Conservation (phyloP, 2,113 vertebrate species). For the Cinclus mexicanus region DNA sequence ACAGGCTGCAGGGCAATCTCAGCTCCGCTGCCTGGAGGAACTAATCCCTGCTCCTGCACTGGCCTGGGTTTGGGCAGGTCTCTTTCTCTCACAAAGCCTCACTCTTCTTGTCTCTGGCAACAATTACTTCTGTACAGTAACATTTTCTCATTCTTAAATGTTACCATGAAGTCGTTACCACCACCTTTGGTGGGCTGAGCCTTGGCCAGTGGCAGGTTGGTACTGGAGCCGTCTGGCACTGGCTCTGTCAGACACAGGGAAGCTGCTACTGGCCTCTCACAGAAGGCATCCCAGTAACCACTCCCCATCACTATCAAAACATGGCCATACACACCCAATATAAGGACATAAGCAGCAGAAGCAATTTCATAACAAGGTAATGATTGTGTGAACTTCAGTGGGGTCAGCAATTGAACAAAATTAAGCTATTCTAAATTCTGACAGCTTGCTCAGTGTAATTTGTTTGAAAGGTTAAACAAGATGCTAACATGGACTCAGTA, state of each 20-base stretch:
- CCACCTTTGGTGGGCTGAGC: neutral
- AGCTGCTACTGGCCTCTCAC: neutral
- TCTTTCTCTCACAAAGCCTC: neutral
- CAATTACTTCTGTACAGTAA: neutral
- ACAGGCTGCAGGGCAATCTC: neutral
- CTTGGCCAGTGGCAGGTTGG: neutral
- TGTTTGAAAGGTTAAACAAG: neutral
- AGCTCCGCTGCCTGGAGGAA: neutral
- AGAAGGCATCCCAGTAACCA: neutral
- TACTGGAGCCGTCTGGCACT: neutral
- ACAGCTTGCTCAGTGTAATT: neutral
- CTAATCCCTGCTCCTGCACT: neutral
- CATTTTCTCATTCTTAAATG: neutral
- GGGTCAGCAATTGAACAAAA: neutral
- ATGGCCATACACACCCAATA: neutral
- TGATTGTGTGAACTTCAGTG: neutral
- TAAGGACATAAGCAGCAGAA: neutral
- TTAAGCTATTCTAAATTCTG: neutral
- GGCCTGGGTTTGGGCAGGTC: neutral
- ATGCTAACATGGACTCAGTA: neutral
- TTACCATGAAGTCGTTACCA: neutral
- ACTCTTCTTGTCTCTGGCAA: neutral
- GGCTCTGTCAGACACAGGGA: neutral
- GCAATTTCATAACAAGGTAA: neutral
- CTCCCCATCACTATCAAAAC: neutral